Evolutionary conservation across 2,888 invertebrate genomes (phyloP).

Genomic region (Ichneumon xanthorius): DNA sequence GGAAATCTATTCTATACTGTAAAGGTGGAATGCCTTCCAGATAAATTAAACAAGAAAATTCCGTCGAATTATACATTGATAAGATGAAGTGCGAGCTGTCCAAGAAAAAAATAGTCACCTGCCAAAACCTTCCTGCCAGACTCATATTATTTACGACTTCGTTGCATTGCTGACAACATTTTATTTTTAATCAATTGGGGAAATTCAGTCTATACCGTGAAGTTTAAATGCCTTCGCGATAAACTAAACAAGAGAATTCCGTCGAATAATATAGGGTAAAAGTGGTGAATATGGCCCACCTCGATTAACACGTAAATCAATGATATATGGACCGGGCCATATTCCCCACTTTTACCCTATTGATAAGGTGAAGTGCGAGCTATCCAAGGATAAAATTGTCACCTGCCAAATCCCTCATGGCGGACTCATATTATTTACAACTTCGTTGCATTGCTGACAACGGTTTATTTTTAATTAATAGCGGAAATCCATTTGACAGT

Average conservation of each 20-base stretch:
- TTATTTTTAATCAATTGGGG: too few species aligned
- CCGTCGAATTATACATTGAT: not conserved
- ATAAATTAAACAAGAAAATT: not conserved
- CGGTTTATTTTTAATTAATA: too few species aligned
- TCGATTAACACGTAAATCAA: too few species aligned
- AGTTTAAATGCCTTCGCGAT: not conserved
- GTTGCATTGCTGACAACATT: not conserved
- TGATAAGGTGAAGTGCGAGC: not conserved
- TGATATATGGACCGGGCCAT: too few species aligned
- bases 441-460: not conserved
- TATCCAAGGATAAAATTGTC: not conserved
- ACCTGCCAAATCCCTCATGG: not conserved
- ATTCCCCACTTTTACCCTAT: too few species aligned
- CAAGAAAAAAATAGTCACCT: not conserved
- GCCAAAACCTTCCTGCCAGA: not conserved
- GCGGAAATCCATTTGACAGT: too few species aligned
- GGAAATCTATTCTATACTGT: too few species aligned
- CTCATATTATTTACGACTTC: not conserved
- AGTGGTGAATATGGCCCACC: too few species aligned
- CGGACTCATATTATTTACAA: not conserved
- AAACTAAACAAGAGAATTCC: not conserved
- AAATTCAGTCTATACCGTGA: not conserved
- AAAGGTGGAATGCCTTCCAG: not conserved
- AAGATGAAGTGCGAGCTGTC: not conserved
- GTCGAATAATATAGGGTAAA: not conserved